Percentiles rank a stretch among this genome's conserved stretches.
These are phyloP conservation scores for Drosophila nigromelanica DNA, from an alignment of 1,140 invertebrate genomes.

Conservation along the genomic window DNA sequence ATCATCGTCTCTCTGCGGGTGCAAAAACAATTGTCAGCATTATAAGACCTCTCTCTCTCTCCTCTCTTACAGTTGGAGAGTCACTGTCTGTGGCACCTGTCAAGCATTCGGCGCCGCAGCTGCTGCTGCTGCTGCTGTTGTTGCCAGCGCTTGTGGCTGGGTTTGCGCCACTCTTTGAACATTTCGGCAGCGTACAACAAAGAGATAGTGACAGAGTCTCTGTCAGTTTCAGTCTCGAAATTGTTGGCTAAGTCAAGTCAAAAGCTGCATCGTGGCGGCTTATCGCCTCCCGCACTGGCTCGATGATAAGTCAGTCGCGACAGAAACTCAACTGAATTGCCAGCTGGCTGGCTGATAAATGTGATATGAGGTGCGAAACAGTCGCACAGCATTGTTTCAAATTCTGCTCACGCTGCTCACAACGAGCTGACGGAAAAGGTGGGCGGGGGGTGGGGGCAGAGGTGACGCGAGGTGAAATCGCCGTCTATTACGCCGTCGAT, in stretches of 20 bases:
- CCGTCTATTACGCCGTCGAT: slow-evolving; percentile 29
- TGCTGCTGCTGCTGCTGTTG: slow-evolving; percentile 30
- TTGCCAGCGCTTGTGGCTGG: slow-evolving; percentile 59
- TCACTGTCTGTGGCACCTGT: slow-evolving; percentile 45
- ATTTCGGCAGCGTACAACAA: slow-evolving; percentile 23
- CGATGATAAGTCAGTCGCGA: slow-evolving; percentile 58
- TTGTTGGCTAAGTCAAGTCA: slow-evolving; percentile 25
- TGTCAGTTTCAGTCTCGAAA: not conserved
- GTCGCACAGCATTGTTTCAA: slow-evolving; percentile 44
- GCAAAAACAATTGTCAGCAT: not conserved
- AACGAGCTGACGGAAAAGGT: slow-evolving; percentile 4
- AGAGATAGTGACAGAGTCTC: not conserved
- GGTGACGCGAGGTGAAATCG: slow-evolving; percentile 33
- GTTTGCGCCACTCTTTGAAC: slow-evolving; percentile 65
- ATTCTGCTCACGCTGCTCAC: slow-evolving; percentile 57
- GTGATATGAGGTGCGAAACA: slow-evolving; percentile 62
- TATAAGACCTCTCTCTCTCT: not conserved
- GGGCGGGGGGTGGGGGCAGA: slow-evolving; percentile 3
- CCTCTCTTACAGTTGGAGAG: slow-evolving; percentile 12
- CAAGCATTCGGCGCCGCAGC: slow-evolving; percentile 24
- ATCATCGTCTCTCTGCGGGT: slow-evolving; percentile 91
- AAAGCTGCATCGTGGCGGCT: slow-evolving; percentile 54
- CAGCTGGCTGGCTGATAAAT: slow-evolving; percentile 57
- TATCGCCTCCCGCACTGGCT: slow-evolving; percentile 48
- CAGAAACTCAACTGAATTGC: slow-evolving; percentile 61